Conservation (phyloP, 2,113 vertebrate genomes). For the Petaurus breviceps region DNA sequence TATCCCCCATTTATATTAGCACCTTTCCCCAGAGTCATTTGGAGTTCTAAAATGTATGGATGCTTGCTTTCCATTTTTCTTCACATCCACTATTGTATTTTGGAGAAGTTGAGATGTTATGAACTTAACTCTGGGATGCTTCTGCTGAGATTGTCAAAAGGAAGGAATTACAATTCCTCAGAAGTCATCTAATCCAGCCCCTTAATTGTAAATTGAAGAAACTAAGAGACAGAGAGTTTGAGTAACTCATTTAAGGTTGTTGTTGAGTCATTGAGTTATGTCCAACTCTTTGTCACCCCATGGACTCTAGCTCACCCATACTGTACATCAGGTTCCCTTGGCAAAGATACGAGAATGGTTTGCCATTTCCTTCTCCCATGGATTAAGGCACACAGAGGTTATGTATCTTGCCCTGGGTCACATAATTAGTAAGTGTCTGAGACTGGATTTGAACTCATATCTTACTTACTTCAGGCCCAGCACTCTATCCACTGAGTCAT, state of each 20-base stretch:
- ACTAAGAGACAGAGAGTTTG: not conserved
- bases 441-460: not conserved
- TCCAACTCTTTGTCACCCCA: too few species aligned
- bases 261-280: not conserved
- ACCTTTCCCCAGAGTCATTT: not conserved
- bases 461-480: not conserved
- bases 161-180: not conserved
- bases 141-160: not conserved
- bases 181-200: not conserved
- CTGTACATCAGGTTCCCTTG: too few species aligned
- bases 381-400: not conserved
- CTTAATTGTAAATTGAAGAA: not conserved
- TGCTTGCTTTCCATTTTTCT: not conserved
- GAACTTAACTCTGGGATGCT: conserved; percentile 4
- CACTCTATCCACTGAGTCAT: not conserved
- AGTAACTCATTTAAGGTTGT: not conserved
- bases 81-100: not conserved
- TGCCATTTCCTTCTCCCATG: not conserved
- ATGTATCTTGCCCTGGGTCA: not conserved
- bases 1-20: not conserved
- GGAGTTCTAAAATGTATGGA: not conserved
- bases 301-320: not conserved
- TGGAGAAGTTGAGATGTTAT: conserved; percentile 1
- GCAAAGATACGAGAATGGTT: not conserved
- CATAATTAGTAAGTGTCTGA: not conserved